A percentile compares a stretch with the other conserved stretches of the same genome.
phyloP scores from a whole-genome alignment of 1,140 invertebrate species.

The Orussus abietinus region DNA sequence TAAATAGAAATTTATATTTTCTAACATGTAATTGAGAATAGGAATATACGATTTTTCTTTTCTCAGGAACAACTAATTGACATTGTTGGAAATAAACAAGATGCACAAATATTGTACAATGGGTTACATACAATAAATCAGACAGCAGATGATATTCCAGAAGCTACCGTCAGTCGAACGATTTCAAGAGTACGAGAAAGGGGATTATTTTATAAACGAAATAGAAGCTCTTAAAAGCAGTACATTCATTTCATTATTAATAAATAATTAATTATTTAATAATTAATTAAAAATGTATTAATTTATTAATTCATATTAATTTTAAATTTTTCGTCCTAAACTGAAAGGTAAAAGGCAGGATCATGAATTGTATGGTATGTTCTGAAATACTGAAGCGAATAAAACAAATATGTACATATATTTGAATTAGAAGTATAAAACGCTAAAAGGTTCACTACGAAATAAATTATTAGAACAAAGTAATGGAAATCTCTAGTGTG shows the following conservation, averaged over 20 bases:
- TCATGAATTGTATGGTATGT: too few relatives aligned
- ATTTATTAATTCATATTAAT: slow-evolving; percentile 8
- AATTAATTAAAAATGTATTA: not conserved
- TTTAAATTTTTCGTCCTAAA: slow-evolving; percentile 7
- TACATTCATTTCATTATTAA: too few relatives aligned
- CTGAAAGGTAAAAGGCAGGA: too few relatives aligned
- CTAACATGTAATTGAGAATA: too few relatives aligned
- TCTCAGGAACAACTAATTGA: slow-evolving; percentile 61
- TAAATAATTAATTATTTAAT: slow-evolving; percentile 1
- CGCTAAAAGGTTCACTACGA: too few relatives aligned
- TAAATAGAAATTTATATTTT: slow-evolving; percentile 6
- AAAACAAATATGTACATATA: too few relatives aligned
- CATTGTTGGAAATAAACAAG: slow-evolving; percentile 64
- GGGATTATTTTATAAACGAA: slow-evolving; percentile 40
- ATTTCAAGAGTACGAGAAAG: slow-evolving; percentile 34
- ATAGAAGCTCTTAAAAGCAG: slow-evolving; percentile 20
- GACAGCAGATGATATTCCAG: slow-evolving; percentile 41
- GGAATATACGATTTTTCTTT: slow-evolving; percentile 16
- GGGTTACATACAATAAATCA: slow-evolving; percentile 61
- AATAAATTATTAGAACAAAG: too few relatives aligned
- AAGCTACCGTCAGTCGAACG: slow-evolving; percentile 13
- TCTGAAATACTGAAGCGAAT: too few relatives aligned
- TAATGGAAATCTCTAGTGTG: too few relatives aligned
- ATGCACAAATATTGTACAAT: slow-evolving; percentile 59
- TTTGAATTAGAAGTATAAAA: too few relatives aligned